Conservation (phyloP, 2,797 vertebrate species). For the Spinibarbus caldwelli region DNA sequence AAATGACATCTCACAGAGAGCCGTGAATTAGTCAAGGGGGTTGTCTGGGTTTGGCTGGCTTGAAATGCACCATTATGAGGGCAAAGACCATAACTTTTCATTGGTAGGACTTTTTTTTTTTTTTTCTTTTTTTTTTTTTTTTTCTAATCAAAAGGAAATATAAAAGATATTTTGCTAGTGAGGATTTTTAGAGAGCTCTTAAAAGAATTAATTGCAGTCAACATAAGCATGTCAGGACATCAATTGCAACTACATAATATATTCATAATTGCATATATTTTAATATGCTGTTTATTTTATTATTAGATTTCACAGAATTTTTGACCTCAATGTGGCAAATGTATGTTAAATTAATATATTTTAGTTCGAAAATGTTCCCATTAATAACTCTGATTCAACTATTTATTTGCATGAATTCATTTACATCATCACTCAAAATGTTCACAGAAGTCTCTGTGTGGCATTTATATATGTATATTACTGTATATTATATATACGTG, state of each 20-base stretch:
- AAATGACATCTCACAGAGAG: slow-evolving; percentile 5
- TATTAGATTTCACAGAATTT: neutral
- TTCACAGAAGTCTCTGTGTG: neutral
- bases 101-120: neutral
- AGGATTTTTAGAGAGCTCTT: neutral
- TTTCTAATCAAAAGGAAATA: neutral
- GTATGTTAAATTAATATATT: neutral
- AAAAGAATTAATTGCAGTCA: neutral
- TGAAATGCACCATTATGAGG: neutral
- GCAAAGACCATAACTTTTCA: neutral
- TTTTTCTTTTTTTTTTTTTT: neutral
- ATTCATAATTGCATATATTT: too few relatives aligned
- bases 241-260: neutral
- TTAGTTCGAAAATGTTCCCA: neutral
- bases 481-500: too few relatives aligned
- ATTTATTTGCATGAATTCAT: neutral
- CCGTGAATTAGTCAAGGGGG: neutral
- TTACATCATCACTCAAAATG: neutral
- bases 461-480: too few relatives aligned
- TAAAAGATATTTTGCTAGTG: neutral
- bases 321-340: neutral
- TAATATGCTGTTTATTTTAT: neutral
- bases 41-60: neutral
- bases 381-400: neutral
- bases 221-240: neutral